phyloP scores from a whole-genome alignment of 2,797 vertebrate genomes.

The Leptatherina wallacei region DNA sequence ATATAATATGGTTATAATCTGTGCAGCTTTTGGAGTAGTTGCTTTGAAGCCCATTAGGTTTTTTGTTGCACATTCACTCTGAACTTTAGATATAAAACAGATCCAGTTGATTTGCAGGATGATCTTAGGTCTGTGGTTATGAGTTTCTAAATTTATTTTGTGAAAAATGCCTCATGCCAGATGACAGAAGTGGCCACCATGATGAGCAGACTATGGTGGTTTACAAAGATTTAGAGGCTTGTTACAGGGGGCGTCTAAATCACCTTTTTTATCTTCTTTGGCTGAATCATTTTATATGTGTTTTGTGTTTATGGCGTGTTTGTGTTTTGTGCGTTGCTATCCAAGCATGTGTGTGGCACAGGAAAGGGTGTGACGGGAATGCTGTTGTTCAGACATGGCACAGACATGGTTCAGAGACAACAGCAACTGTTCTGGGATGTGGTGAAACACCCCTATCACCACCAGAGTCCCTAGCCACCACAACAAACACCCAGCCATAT shows the following conservation, averaged over 20 bases:
- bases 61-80: constrained; percentile 43
- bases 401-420: constrained; percentile 63
- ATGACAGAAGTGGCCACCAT: constrained; percentile 51
- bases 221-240: constrained; percentile 37
- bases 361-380: constrained; percentile 68
- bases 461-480: constrained; percentile 65
- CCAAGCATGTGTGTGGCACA: constrained; percentile 58
- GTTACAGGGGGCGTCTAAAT: constrained; percentile 47
- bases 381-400: constrained; percentile 58
- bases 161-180: constrained; percentile 45
- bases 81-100: constrained; percentile 55
- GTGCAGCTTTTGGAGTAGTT: constrained; percentile 15
- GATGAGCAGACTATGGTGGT: constrained; percentile 42
- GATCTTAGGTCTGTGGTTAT: constrained; percentile 58
- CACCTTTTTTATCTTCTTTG: constrained; percentile 44
- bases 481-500: constrained; percentile 75
- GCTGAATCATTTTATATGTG: constrained; percentile 48
- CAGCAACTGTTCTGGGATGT: constrained; percentile 67
- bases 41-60: constrained; percentile 40
- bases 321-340: constrained; percentile 60
- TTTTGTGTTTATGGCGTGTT: constrained; percentile 46
- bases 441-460: constrained; percentile 66
- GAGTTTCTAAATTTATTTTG: constrained; percentile 59
- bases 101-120: constrained; percentile 58
- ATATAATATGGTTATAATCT: neutral